Percentiles rank a stretch among this genome's conserved stretches.
These are phyloP conservation scores for Luscinia luscinia DNA, from an alignment of 2,797 vertebrate species.

Conservation along the genomic window DNA sequence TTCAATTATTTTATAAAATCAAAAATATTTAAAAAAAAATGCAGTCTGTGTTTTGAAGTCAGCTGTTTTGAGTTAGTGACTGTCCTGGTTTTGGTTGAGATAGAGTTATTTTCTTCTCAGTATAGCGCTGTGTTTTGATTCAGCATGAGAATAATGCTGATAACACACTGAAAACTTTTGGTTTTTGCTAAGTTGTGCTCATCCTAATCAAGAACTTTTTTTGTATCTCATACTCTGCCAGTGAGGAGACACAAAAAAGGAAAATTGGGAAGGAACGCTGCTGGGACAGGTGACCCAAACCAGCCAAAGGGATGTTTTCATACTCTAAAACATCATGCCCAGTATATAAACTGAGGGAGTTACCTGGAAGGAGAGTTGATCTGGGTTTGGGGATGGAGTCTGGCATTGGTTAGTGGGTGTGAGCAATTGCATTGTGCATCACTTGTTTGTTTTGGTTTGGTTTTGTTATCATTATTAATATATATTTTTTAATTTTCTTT, in stretches of 20 bases:
- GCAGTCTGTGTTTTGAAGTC: not conserved
- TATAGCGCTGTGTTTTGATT: not conserved
- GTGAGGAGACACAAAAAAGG: not conserved
- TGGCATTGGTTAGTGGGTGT: accelerated
- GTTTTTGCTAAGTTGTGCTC: accelerated
- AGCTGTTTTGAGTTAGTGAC: not conserved
- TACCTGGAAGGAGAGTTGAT: accelerated
- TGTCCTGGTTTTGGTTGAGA: not conserved
- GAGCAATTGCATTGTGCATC: not conserved
- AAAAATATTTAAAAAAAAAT: not conserved
- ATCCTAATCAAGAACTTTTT: not conserved
- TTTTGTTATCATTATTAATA: not conserved
- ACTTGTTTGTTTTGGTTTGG: not conserved
- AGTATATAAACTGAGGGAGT: not conserved
- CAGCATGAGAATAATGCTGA: not conserved
- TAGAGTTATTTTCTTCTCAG: not conserved
- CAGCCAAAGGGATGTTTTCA: not conserved
- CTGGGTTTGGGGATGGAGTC: not conserved
- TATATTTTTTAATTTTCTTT: too few relatives aligned
- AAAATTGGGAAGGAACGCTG: not conserved
- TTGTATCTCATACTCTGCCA: not conserved
- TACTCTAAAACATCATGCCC: not conserved
- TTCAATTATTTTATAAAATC: not conserved
- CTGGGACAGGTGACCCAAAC: accelerated
- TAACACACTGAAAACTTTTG: not conserved